phyloP scores from a whole-genome alignment of 2,113 vertebrate species.

The Prolemur simus region DNA sequence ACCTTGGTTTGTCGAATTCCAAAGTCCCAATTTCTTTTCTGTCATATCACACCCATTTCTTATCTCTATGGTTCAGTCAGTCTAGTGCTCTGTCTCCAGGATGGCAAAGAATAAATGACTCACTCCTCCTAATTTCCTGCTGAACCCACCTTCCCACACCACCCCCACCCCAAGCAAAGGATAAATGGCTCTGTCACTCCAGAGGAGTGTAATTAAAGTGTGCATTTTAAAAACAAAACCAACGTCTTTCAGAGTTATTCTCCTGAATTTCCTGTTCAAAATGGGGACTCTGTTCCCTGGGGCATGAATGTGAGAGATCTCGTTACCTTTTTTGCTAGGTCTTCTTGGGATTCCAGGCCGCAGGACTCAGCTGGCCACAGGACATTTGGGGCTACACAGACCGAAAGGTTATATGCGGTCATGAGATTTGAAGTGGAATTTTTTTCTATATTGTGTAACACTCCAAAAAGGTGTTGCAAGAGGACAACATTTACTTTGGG shows the following conservation, averaged over 20 bases:
- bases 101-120: background rate
- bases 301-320: background rate
- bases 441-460: conserved; percentile 77
- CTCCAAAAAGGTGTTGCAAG: conserved; percentile 85
- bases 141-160: background rate
- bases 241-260: background rate
- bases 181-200: too few relatives aligned
- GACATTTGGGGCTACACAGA: conserved; percentile 91
- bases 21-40: background rate
- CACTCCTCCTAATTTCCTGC: background rate
- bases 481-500: conserved; percentile 87
- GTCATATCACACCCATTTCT: background rate
- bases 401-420: conserved; percentile 89
- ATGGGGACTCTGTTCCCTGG: background rate
- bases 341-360: conserved; percentile 78
- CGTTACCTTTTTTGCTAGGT: conserved; percentile 88
- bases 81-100: background rate
- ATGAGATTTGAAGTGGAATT: conserved; percentile 31
- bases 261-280: background rate
- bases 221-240: background rate
- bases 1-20: background rate
- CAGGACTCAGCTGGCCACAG: conserved; percentile 85
- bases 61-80: background rate
- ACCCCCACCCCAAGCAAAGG: background rate
- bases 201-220: background rate